These are phyloP conservation scores for Hystrix brachyura DNA, from an alignment of 2,113 vertebrate species.

Conservation along the genomic window DNA sequence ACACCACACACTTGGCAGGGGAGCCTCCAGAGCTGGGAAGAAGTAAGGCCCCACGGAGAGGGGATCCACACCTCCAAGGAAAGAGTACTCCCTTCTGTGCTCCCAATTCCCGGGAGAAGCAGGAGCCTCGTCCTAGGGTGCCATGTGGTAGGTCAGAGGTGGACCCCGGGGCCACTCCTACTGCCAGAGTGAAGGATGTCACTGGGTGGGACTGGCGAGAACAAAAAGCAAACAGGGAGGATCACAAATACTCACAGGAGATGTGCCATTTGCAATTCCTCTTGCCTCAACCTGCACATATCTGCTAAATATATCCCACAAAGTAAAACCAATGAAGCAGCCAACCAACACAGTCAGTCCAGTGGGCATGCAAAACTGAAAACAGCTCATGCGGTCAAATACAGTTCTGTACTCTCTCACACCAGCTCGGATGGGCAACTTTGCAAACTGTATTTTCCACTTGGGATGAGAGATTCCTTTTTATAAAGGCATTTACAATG, in stretches of 20 bases:
- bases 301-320: neutral
- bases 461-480: neutral
- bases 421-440: neutral
- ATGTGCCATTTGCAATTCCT: neutral
- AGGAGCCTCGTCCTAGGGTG: neutral
- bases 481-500: neutral
- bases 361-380: neutral
- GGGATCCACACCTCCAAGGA: neutral
- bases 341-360: neutral
- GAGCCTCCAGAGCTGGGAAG: neutral
- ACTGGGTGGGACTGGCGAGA: neutral
- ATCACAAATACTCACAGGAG: neutral
- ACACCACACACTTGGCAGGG: neutral
- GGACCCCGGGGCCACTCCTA: neutral
- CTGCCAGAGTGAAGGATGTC: neutral
- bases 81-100: neutral
- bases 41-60: neutral
- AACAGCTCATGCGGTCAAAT: neutral
- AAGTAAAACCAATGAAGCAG: neutral
- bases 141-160: too few relatives aligned
- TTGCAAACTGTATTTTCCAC: slow-evolving; percentile 33
- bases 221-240: neutral
- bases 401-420: neutral
- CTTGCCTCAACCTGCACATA: neutral
- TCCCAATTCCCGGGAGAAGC: neutral